phyloP scores from a whole-genome alignment of 1,140 invertebrate genomes.

The Leptonema lineaticorne region DNA sequence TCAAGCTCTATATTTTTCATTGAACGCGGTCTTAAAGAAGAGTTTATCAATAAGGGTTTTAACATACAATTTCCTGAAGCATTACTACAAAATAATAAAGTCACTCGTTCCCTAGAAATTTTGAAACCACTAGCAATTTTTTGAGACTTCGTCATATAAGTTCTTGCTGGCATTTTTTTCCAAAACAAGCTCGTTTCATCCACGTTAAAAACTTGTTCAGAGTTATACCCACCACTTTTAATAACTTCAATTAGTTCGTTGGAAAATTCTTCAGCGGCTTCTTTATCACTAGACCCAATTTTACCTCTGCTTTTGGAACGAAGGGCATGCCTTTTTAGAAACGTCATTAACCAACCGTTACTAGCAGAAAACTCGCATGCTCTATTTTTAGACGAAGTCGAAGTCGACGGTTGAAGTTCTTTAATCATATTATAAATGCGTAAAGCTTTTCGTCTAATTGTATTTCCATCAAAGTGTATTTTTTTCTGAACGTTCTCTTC shows the following conservation, averaged over 20 bases:
- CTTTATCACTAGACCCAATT: slow-evolving; percentile 36
- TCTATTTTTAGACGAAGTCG: neutral
- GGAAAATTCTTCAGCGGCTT: neutral
- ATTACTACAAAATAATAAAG: neutral
- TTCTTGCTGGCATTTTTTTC: slow-evolving; percentile 52
- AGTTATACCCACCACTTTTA: neutral
- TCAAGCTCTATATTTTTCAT: slow-evolving; percentile 47
- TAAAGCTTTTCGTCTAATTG: neutral
- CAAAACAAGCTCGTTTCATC: neutral
- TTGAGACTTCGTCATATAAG: slow-evolving; percentile 47
- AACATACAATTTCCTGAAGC: slow-evolving; percentile 6
- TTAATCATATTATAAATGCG: neutral
- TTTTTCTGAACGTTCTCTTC: neutral
- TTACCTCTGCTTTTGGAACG: neutral
- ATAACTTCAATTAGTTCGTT: neutral
- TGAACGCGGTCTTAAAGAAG: slow-evolving; percentile 44
- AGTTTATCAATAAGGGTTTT: neutral
- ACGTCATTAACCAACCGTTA: neutral
- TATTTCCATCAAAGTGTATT: neutral
- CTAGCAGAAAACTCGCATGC: neutral
- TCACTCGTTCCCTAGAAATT: slow-evolving; percentile 49
- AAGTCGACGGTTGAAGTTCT: neutral
- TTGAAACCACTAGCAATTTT: slow-evolving; percentile 49
- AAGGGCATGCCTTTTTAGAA: neutral
- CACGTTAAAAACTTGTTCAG: neutral